phyloP scores from a whole-genome alignment of 92 coral and sea anemone species.

The Pocillopora grandis region DNA sequence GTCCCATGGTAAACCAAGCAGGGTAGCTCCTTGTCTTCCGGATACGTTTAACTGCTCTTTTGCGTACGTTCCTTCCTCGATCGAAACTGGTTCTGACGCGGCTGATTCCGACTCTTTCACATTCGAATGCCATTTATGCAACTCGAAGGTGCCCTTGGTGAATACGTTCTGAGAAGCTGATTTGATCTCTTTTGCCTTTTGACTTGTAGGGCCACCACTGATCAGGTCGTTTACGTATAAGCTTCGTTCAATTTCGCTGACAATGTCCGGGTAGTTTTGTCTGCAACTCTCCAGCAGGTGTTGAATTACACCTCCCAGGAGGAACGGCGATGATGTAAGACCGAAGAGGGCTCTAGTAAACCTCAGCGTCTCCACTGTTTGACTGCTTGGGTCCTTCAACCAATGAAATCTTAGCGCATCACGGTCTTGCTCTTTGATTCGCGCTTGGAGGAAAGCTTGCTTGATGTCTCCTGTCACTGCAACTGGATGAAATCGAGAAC shows the following conservation, averaged over 20 bases:
- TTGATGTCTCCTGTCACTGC: conserved; percentile 27
- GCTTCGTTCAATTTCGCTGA: conserved; percentile 5
- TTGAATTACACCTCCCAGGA: conserved; percentile 20
- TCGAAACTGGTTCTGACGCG: neutral
- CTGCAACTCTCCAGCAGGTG: neutral
- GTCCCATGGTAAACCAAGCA: conserved; percentile 8
- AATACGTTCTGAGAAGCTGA: neutral
- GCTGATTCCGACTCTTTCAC: conserved; percentile 19
- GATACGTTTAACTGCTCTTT: conserved; percentile 39
- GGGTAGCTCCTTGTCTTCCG: neutral
- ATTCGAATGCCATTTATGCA: conserved; percentile 41
- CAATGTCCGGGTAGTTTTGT: neutral
- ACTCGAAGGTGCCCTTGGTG: conserved; percentile 4
- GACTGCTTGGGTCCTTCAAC: neutral
- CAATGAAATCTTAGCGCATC: conserved; percentile 32
- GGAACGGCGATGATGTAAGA: conserved; percentile 24
- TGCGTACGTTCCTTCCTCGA: conserved; percentile 34
- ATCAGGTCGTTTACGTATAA: conserved; percentile 24
- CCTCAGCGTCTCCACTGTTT: conserved; percentile 20
- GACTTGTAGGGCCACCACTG: conserved; percentile 3
- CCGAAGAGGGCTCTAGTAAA: conserved; percentile 34
- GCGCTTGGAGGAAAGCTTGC: conserved; percentile 39
- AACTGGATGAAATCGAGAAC: conserved; percentile 25
- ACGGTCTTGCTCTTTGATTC: conserved; percentile 23
- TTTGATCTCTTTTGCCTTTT: conserved; percentile 16